phyloP scores from a whole-genome alignment of 2,113 vertebrate species.

The Jacana jacana region DNA sequence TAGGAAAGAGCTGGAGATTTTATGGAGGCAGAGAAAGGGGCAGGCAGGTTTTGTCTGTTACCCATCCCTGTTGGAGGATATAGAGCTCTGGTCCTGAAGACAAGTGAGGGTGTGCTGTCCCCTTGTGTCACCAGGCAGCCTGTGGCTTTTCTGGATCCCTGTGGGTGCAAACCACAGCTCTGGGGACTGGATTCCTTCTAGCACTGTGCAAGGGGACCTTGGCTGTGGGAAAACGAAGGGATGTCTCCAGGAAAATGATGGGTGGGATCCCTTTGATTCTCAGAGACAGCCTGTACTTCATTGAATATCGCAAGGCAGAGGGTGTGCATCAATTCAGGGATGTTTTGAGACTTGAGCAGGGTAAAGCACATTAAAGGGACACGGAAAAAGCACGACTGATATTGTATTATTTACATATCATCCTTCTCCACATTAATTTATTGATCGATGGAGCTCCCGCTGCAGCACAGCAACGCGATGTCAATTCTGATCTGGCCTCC shows the following conservation, averaged over 20 bases:
- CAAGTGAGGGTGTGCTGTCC: neutral
- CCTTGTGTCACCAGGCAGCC: neutral
- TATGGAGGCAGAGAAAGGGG: neutral
- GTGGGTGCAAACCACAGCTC: neutral
- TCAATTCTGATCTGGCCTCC: neutral
- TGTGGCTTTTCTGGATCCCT: neutral
- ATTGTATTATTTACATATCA: neutral
- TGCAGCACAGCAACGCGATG: neutral
- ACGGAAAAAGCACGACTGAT: neutral
- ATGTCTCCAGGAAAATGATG: neutral
- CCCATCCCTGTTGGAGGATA: neutral
- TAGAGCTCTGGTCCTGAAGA: neutral
- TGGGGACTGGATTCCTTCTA: neutral
- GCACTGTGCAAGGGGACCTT: neutral
- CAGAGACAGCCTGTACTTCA: neutral
- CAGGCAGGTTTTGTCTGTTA: neutral
- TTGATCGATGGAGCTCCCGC: neutral
- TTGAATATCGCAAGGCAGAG: neutral
- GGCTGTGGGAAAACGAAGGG: neutral
- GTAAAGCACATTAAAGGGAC: neutral
- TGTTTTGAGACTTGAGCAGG: neutral
- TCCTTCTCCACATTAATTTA: neutral
- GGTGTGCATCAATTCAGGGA: neutral
- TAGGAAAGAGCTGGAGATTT: neutral
- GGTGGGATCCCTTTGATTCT: neutral